Evolutionary conservation across 2,797 vertebrate species (phyloP), one percentile per base, ranked within the genome.

Genomic region (Smutsia gigantea): DNA sequence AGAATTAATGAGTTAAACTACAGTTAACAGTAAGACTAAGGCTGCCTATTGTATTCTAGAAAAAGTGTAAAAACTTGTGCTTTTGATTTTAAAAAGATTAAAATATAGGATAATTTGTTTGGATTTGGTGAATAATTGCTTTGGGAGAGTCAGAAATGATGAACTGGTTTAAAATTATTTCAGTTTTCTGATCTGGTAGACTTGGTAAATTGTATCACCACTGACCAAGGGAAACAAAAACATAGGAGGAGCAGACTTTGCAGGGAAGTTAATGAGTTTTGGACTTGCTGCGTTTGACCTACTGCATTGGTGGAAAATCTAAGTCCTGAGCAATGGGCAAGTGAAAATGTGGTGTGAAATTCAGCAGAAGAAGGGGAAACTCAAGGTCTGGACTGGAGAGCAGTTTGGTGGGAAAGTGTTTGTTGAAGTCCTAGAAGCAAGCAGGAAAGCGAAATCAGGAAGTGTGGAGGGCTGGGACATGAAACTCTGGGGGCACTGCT

Each of bases 1-100:
- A 37, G 46, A 94, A 77, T 59, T 49, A 82, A 42, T 74, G 85
- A 92, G 14, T 82, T 74, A 90, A 79, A 42, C 49, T 51, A 74
- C 18, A 78, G 29, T 68, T 90, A 75, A 57, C 2, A 7, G 75
- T 85, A 69, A 92, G 55, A 64, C 18, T 66, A 63, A 61, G 63
- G 14, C 49, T 49, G 5, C 13, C 57, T 42, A 27, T 27, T 94
- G 18, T 21, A 46, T 79, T 81, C 93, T 10, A 81, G 39, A 74
- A 66, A 85, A 94, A 94, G 8, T 31, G 15, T 19, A 81, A 87
- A 82, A 84, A 34, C 4, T 12, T 90, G 1, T 53, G 42, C 51
- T 82, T 66, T 82, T 23, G 34, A 78, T 46, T 68, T 95, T 85
- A 87, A 29, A 79, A 92, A 77, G 74, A 92, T 29, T 79, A 75